phyloP scores from a whole-genome alignment of 1,140 invertebrate species.

The Cotesia glomerata region DNA sequence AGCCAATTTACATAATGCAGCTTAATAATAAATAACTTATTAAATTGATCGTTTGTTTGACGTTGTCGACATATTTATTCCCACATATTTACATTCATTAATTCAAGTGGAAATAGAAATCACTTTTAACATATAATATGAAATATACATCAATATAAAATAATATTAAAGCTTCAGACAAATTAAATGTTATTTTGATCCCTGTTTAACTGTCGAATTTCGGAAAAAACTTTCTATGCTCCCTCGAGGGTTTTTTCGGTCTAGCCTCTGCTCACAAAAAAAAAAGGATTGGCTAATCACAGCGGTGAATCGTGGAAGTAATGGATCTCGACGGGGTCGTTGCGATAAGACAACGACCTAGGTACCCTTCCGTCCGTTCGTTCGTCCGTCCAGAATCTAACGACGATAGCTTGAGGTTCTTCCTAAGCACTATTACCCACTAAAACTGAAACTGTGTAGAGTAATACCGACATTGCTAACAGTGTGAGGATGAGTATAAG shows the following conservation, averaged over 20 bases:
- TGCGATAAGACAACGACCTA: slow-evolving; percentile 38
- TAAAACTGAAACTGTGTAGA: too few species aligned
- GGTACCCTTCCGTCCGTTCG: too few species aligned
- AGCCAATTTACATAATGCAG: slow-evolving; percentile 26
- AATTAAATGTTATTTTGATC: background rate
- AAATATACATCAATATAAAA: background rate
- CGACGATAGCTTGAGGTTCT: slow-evolving; percentile 15
- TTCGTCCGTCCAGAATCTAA: background rate
- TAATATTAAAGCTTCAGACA: background rate
- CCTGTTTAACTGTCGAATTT: too few species aligned
- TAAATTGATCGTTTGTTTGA: background rate
- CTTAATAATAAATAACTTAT: slow-evolving; percentile 21
- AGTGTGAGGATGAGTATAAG: background rate
- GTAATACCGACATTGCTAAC: background rate
- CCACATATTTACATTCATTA: background rate
- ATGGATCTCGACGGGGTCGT: slow-evolving; percentile 23
- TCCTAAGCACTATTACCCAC: background rate
- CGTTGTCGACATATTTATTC: background rate
- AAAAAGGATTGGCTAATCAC: background rate
- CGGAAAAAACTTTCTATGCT: too few species aligned
- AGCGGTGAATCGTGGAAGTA: slow-evolving; percentile 19
- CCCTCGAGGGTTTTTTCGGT: background rate
- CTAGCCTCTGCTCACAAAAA: background rate
- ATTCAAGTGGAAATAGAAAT: too few species aligned
- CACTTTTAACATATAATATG: background rate